Evolutionary conservation across 2,113 vertebrate species (phyloP).

Genomic region (Myocastor coypus): DNA sequence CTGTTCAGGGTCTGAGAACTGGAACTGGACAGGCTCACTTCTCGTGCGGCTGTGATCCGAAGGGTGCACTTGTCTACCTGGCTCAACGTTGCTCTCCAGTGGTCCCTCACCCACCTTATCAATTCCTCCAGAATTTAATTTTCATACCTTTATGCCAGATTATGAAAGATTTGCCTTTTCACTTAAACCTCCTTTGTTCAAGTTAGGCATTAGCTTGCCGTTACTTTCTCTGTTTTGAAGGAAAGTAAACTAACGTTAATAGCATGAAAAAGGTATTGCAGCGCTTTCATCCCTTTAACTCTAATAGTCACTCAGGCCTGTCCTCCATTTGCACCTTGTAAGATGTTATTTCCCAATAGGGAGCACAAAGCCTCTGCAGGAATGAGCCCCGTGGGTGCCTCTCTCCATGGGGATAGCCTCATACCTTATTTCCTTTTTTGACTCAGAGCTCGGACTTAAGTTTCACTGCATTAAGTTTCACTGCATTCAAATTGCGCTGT

Average conservation of each 20-base stretch:
- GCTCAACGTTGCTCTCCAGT: neutral
- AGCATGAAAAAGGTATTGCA: neutral
- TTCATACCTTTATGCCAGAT: slow-evolving; percentile 9
- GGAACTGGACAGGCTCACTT: neutral
- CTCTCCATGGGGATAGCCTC: neutral
- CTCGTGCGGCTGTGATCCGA: neutral
- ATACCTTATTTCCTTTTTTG: neutral
- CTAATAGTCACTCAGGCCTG: neutral
- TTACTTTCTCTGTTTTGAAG: neutral
- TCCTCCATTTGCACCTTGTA: neutral
- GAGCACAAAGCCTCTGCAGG: neutral
- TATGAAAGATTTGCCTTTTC: neutral
- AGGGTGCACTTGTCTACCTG: neutral
- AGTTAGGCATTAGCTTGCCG: neutral
- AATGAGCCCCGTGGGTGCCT: neutral
- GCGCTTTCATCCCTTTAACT: neutral
- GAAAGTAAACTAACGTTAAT: neutral
- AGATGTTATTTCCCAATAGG: neutral
- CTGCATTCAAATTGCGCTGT: neutral
- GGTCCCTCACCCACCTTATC: neutral
- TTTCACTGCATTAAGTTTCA: no score
- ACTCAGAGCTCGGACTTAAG: neutral
- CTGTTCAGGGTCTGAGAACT: neutral
- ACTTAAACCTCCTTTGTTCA: neutral
- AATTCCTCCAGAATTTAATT: neutral